phyloP scores from a whole-genome alignment of 2,797 vertebrate genomes.

The Falco naumanni region DNA sequence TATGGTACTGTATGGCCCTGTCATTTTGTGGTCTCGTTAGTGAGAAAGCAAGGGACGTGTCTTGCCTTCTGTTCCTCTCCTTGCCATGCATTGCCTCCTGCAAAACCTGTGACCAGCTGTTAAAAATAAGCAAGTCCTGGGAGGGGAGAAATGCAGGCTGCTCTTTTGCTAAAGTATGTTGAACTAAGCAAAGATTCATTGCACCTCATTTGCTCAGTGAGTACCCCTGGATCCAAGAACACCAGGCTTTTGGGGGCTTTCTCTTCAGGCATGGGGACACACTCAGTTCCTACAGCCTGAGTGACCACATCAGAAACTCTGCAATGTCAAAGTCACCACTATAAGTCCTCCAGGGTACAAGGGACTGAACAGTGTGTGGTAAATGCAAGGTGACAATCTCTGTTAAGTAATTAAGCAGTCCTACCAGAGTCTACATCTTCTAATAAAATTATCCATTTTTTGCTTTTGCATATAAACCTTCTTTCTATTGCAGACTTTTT shows the following conservation, averaged over 20 bases:
- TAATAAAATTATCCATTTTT: constrained; percentile 31
- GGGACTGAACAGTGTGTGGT: neutral
- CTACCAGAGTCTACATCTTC: neutral
- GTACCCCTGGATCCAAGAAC: neutral
- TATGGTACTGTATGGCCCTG: neutral
- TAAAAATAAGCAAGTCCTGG: neutral
- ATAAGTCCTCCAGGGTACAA: neutral
- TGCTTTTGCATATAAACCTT: constrained; percentile 15
- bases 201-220: neutral
- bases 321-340: neutral
- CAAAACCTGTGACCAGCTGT: neutral
- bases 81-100: neutral
- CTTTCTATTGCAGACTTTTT: constrained; percentile 36
- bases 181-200: neutral
- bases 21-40: neutral
- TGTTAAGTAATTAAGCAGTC: neutral
- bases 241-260: neutral
- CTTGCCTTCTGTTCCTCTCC: neutral
- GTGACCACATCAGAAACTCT: neutral
- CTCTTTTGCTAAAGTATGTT: neutral
- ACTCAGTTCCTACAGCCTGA: neutral
- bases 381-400: neutral
- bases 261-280: neutral
- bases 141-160: neutral
- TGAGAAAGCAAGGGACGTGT: neutral